A percentile compares a stretch with the other conserved stretches of the same genome.
These are phyloP conservation scores for Grantiella picta DNA, from an alignment of 2,113 vertebrate genomes.

Conservation along the genomic window DNA sequence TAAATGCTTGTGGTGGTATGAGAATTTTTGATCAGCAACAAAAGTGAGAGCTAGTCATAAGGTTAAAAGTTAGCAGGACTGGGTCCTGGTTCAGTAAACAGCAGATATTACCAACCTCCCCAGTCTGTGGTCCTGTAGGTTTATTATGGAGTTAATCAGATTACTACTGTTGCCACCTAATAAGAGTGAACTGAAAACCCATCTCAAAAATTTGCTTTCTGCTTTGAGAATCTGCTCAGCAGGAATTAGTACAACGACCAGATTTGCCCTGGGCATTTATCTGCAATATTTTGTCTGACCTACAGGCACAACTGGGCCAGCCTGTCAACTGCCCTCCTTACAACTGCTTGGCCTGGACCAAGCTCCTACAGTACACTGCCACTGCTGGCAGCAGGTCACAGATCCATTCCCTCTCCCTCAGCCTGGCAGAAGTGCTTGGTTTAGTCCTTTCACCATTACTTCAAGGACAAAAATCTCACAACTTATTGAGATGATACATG, in stretches of 20 bases:
- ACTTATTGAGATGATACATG: neutral
- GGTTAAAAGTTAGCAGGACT: neutral
- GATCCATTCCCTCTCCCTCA: neutral
- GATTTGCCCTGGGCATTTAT: neutral
- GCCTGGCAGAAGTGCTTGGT: neutral
- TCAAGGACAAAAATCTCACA: neutral
- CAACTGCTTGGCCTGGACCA: neutral
- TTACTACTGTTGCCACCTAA: neutral
- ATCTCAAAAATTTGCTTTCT: neutral
- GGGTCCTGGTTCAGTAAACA: neutral
- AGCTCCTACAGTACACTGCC: neutral
- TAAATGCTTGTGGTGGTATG: neutral
- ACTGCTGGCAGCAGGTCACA: neutral
- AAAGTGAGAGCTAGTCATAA: neutral
- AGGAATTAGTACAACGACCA: neutral
- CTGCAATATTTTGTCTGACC: neutral
- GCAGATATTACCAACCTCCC: neutral
- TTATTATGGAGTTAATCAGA: neutral
- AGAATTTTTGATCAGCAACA: neutral
- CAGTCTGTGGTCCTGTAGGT: neutral
- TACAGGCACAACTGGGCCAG: neutral
- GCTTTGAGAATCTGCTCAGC: neutral
- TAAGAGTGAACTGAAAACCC: neutral
- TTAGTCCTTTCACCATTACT: neutral
- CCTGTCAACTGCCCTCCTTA: neutral